Evolutionary conservation across 2,797 vertebrate species (phyloP).

Genomic region (Pipistrellus nathusii): DNA sequence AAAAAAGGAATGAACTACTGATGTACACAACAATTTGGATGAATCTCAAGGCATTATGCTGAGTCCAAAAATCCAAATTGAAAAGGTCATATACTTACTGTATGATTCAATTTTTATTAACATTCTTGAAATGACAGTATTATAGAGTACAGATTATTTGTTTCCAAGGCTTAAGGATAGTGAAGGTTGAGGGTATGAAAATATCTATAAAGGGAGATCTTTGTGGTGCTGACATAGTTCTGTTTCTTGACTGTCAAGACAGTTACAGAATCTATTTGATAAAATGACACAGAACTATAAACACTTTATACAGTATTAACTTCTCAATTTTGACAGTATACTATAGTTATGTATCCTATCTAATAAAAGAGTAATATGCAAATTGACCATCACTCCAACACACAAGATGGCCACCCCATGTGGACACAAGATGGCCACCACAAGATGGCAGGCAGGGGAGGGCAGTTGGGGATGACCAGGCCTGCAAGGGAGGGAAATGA

Average conservation of each 20-base stretch:
- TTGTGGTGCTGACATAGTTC: constrained; percentile 23
- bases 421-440: too few relatives aligned
- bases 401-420: too few relatives aligned
- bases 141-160: not conserved
- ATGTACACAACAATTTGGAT: not conserved
- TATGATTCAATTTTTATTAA: constrained; percentile 48
- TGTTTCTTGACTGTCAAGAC: not conserved
- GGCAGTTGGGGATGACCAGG: too few relatives aligned
- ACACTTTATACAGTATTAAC: not conserved
- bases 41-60: not conserved
- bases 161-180: not conserved
- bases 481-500: too few relatives aligned
- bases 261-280: constrained; percentile 19
- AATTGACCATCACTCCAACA: too few relatives aligned
- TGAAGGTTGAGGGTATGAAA: not conserved
- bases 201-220: not conserved
- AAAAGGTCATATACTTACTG: not conserved
- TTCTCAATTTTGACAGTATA: constrained; percentile 41
- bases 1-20: constrained; percentile 5
- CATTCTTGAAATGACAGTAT: not conserved
- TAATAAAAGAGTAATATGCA: too few relatives aligned
- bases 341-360: not conserved
- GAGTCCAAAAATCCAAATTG: not conserved
- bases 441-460: too few relatives aligned
- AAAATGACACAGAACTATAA: constrained; percentile 18